phyloP scores from a whole-genome alignment of 2,888 invertebrate genomes.

The Andricus curvator region DNA sequence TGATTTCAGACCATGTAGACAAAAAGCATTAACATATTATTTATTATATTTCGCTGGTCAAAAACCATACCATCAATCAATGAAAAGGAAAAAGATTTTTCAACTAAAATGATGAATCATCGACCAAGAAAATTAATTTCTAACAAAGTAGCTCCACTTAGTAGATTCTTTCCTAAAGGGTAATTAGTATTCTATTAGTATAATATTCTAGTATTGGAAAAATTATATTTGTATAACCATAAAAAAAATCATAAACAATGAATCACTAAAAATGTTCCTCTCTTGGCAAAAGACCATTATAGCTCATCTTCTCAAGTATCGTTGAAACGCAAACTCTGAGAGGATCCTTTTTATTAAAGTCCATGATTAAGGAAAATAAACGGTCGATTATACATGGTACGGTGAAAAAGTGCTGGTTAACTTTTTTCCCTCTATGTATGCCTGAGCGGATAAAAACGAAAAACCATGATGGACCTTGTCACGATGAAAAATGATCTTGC shows the following conservation, averaged over 20 bases:
- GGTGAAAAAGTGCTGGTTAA: slow-evolving; percentile 28
- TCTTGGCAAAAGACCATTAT: not conserved
- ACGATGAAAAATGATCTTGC: slow-evolving; percentile 37
- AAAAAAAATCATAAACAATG: not conserved
- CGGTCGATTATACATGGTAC: slow-evolving; percentile 4
- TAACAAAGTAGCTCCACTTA: too few relatives aligned
- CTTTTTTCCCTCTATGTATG: slow-evolving; percentile 3
- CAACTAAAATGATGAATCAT: too few relatives aligned
- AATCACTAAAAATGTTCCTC: not conserved
- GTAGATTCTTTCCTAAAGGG: too few relatives aligned
- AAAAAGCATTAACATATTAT: too few relatives aligned
- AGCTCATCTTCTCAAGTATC: not conserved
- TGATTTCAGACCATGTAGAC: too few relatives aligned
- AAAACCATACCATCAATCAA: too few relatives aligned
- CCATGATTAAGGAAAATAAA: slow-evolving; percentile 11
- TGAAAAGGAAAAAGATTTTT: too few relatives aligned
- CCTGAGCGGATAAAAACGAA: slow-evolving; percentile 27
- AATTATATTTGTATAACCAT: not conserved
- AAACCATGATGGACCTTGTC: slow-evolving; percentile 22
- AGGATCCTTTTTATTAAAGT: slow-evolving; percentile 19
- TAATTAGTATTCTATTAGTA: too few relatives aligned
- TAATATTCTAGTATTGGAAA: too few relatives aligned
- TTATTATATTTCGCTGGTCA: too few relatives aligned
- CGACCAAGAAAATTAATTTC: too few relatives aligned
- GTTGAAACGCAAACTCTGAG: slow-evolving; percentile 1